Evolutionary conservation across 1,140 invertebrate species (phyloP).

Genomic region (Melanaphis sacchari): DNA sequence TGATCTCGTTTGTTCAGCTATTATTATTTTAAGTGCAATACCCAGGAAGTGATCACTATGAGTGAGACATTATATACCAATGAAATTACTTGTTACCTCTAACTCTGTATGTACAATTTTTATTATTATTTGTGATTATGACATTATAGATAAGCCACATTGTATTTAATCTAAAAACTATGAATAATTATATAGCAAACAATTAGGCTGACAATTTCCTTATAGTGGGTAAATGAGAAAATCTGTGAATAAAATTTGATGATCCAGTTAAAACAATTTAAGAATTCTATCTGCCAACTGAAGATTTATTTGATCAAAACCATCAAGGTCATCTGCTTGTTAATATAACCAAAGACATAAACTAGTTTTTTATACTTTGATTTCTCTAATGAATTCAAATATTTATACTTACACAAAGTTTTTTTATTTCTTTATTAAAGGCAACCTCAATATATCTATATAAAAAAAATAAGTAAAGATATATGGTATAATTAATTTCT

Average conservation of each 20-base stretch:
- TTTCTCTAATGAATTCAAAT: constrained; percentile 29
- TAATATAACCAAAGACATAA: constrained; percentile 33
- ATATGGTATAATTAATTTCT: not conserved
- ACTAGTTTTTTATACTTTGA: constrained; percentile 38
- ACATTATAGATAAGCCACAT: not conserved
- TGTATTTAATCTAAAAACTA: not conserved
- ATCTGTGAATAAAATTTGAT: not conserved
- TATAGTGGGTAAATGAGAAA: not conserved
- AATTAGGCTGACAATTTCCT: not conserved
- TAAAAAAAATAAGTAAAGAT: not conserved
- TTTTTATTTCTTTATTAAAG: not conserved
- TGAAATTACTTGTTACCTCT: not conserved
- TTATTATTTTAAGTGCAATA: constrained; percentile 42
- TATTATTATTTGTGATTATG: not conserved
- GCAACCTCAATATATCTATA: not conserved
- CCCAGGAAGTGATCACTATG: constrained; percentile 15
- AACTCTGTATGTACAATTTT: not conserved
- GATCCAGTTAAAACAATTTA: not conserved
- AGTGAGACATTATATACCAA: constrained; percentile 4
- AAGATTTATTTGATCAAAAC: constrained; percentile 47
- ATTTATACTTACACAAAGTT: not conserved
- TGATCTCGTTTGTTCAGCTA: not conserved
- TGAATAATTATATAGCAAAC: not conserved
- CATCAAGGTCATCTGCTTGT: constrained; percentile 43
- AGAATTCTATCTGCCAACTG: constrained; percentile 20